These are phyloP conservation scores for Eupithecia subfuscata DNA, from an alignment of 2,888 invertebrate species.

Conservation along the genomic window DNA sequence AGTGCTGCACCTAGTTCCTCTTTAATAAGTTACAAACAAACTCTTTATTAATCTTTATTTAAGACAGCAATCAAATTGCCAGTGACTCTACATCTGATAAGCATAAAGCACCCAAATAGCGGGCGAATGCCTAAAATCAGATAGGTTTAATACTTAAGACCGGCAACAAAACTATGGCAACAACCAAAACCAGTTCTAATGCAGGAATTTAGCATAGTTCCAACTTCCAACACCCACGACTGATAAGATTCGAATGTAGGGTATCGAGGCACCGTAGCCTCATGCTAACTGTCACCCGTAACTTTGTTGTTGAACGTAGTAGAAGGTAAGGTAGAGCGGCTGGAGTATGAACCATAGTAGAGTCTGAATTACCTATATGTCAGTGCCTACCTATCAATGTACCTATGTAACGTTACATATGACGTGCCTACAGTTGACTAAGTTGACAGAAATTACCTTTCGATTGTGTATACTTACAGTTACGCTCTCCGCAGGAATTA, in stretches of 20 bases:
- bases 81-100: slow-evolving; percentile 2
- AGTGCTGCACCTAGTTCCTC: no score
- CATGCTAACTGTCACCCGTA: neutral
- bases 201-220: slow-evolving; percentile 1
- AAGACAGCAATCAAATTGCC: neutral
- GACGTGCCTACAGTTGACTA: neutral
- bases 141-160: neutral
- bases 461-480: neutral
- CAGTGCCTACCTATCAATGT: neutral
- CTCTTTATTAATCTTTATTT: neutral
- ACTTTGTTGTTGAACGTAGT: neutral
- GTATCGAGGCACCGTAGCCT: neutral
- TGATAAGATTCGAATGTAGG: slow-evolving; percentile 10
- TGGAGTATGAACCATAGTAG: neutral
- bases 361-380: neutral
- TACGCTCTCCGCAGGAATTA: no score
- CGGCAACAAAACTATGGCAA: slow-evolving; percentile 5
- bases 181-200: neutral
- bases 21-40: no score
- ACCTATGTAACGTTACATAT: neutral
- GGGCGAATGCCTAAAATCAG: neutral
- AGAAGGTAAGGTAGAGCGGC: neutral
- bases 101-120: neutral
- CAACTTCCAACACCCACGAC: slow-evolving; percentile 6
- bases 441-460: neutral